Conservation (phyloP, 2,797 vertebrate species). For the Gymnoscopelus microlampas region DNA sequence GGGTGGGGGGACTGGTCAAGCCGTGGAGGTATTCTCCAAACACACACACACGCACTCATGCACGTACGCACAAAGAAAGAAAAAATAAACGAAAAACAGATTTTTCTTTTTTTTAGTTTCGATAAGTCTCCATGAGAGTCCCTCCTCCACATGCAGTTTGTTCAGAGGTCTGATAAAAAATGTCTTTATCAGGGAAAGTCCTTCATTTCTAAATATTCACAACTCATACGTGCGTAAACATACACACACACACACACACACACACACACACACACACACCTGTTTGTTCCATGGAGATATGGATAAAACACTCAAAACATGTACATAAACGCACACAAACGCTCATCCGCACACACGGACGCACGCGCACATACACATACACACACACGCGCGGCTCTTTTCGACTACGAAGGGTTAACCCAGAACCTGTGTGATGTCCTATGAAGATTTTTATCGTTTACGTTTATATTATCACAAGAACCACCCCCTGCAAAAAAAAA, state of each 20-base stretch:
- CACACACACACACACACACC: slow-evolving; percentile 26
- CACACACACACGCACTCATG: slow-evolving; percentile 33
- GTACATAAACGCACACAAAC: slow-evolving; percentile 41
- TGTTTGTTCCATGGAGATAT: slow-evolving; percentile 48
- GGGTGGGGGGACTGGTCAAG: slow-evolving; percentile 59
- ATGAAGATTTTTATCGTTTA: too few species aligned
- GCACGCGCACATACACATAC: too few species aligned
- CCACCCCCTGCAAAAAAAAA: too few species aligned
- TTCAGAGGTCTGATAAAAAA: slow-evolving; percentile 49
- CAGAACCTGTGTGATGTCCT: too few species aligned
- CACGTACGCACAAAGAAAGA: slow-evolving; percentile 12
- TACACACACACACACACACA: slow-evolving; percentile 8
- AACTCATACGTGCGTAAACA: slow-evolving; percentile 1
- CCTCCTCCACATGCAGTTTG: slow-evolving; percentile 53
- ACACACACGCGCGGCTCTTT: slow-evolving; percentile 49
- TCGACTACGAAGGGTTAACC: too few species aligned
- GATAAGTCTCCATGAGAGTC: slow-evolving; percentile 55
- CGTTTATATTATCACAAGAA: too few species aligned
- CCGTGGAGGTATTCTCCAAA: slow-evolving; percentile 78
- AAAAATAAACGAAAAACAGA: not conserved
- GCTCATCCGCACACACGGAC: slow-evolving; percentile 32
- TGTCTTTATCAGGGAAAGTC: slow-evolving; percentile 59
- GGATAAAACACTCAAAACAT: slow-evolving; percentile 35
- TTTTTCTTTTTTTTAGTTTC: slow-evolving; percentile 17
- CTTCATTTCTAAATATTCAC: slow-evolving; percentile 56